Evolutionary conservation across 2,113 vertebrate species (phyloP).

Genomic region (Megaleporinus macrocephalus): DNA sequence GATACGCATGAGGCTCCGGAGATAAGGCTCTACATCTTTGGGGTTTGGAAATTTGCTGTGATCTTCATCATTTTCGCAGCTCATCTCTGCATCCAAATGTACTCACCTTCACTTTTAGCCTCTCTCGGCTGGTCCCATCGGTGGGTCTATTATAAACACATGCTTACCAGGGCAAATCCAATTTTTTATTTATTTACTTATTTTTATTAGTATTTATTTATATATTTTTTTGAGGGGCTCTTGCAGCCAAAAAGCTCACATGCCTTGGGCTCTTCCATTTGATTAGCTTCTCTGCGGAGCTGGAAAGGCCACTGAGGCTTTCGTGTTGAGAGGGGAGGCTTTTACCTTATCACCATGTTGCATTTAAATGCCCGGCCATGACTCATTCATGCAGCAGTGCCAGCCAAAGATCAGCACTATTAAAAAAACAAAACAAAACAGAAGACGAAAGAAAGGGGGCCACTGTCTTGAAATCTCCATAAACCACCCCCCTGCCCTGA

Average conservation of each 20-base stretch:
- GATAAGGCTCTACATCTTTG: slow-evolving; percentile 10
- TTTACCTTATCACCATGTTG: slow-evolving; percentile 41
- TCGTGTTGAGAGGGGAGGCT: slow-evolving; percentile 24
- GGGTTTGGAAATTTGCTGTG: not conserved
- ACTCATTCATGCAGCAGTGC: not conserved
- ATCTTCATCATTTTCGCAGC: slow-evolving; percentile 29
- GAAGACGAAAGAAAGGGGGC: slow-evolving; percentile 2
- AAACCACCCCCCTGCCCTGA: no score
- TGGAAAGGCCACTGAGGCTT: slow-evolving; percentile 14
- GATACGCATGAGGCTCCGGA: not conserved
- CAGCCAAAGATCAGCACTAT: slow-evolving; percentile 35
- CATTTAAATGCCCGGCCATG: slow-evolving; percentile 2
- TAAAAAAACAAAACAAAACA: slow-evolving; percentile 22
- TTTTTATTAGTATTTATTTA: no score
- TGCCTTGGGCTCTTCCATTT: slow-evolving; percentile 43
- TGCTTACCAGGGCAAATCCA: slow-evolving; percentile 10
- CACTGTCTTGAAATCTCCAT: slow-evolving; percentile 24
- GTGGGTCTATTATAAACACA: slow-evolving; percentile 31
- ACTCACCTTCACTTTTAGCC: slow-evolving; percentile 26
- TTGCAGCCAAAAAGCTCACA: slow-evolving; percentile 15
- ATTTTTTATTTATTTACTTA: no score
- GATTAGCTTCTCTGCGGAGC: slow-evolving; percentile 42
- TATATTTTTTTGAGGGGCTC: no score
- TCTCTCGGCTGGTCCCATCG: slow-evolving; percentile 9
- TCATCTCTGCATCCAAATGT: not conserved